These are phyloP conservation scores for Anseranas semipalmata DNA, from an alignment of 2,113 vertebrate genomes.

Conservation along the genomic window DNA sequence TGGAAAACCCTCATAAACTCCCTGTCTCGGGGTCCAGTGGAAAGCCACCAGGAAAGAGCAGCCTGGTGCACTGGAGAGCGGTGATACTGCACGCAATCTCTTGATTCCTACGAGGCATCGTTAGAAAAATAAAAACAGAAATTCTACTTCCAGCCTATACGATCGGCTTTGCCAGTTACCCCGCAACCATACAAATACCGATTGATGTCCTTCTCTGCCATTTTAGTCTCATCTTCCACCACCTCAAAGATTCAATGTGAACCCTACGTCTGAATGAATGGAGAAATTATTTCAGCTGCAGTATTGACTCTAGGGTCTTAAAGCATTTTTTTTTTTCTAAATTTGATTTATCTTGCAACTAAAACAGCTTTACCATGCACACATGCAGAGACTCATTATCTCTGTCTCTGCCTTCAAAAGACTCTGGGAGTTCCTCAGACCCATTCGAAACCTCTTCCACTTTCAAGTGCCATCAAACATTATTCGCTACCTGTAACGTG, in stretches of 20 bases:
- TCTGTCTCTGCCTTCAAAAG: constrained; percentile 16
- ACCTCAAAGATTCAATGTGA: not conserved
- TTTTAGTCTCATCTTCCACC: not conserved
- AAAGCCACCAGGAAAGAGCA: not conserved
- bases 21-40: not conserved
- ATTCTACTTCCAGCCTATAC: not conserved
- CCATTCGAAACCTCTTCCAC: not conserved
- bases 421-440: not conserved
- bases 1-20: not conserved
- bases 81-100: not conserved
- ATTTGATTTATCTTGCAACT: not conserved
- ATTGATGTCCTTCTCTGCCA: not conserved
- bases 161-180: not conserved
- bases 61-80: not conserved
- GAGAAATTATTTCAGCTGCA: not conserved
- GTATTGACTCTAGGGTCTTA: not conserved
- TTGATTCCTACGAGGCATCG: not conserved
- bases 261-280: not conserved
- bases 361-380: not conserved
- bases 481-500: not conserved
- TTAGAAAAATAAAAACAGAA: not conserved
- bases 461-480: constrained; percentile 12
- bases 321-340: not conserved
- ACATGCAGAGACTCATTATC: constrained; percentile 7
- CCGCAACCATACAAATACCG: not conserved